phyloP scores from a whole-genome alignment of 2,888 invertebrate species.

The Lampropteryx suffumata region DNA sequence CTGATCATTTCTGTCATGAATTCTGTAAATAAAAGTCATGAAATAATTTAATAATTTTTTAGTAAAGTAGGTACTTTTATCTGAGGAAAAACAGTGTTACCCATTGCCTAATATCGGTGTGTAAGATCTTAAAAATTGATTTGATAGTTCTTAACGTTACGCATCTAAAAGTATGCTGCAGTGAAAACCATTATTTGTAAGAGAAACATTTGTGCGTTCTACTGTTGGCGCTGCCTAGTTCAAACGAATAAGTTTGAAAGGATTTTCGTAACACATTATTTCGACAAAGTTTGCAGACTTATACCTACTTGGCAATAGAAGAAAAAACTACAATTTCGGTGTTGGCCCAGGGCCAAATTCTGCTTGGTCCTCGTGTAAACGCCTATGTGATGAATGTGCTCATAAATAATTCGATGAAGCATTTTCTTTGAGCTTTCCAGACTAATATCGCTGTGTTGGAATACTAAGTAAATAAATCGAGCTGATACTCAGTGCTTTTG shows the following conservation, averaged over 20 bases:
- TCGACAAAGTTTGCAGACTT: slow-evolving; percentile 27
- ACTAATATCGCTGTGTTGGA: slow-evolving; percentile 14
- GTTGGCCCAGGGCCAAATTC: slow-evolving; percentile 54
- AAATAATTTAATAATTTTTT: too few species aligned
- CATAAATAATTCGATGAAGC: slow-evolving; percentile 53
- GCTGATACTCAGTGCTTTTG: slow-evolving; percentile 5
- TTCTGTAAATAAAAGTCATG: too few species aligned
- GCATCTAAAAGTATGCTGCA: neutral
- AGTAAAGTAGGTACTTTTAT: neutral
- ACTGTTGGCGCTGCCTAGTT: slow-evolving; percentile 10
- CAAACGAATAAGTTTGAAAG: slow-evolving; percentile 16
- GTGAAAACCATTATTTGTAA: slow-evolving; percentile 10
- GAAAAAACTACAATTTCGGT: slow-evolving; percentile 44
- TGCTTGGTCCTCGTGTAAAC: slow-evolving; percentile 41
- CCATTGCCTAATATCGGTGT: too few species aligned
- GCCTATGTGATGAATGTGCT: slow-evolving; percentile 47
- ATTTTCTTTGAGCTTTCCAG: slow-evolving; percentile 37
- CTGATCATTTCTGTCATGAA: too few species aligned
- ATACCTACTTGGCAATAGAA: slow-evolving; percentile 32
- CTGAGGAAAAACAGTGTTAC: too few species aligned
- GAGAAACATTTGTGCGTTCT: slow-evolving; percentile 8
- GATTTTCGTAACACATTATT: slow-evolving; percentile 29
- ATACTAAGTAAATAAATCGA: slow-evolving; percentile 2
- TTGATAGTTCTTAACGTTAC: too few species aligned
- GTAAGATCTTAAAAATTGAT: too few species aligned